Evolutionary conservation across 2,888 invertebrate genomes (phyloP).

Genomic region (Agapostemon virescens): DNA sequence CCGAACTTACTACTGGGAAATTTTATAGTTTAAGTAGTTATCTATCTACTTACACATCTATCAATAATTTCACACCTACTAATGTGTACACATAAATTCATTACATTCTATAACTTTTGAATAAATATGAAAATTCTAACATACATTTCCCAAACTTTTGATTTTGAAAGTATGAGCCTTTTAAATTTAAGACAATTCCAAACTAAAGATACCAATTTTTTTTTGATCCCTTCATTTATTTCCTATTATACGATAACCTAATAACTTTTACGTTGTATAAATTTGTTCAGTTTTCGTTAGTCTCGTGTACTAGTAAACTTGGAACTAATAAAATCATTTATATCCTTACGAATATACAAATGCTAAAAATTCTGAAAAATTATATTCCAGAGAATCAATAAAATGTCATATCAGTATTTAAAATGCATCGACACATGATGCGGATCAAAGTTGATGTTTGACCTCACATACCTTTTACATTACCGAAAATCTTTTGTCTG

Average conservation of each 20-base stretch:
- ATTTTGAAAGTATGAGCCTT: conserved; percentile 32
- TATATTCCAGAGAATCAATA: conserved; percentile 23
- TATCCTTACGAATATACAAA: conserved; percentile 19
- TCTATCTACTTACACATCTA: conserved; percentile 45
- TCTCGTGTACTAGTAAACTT: conserved; percentile 19
- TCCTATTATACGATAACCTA: conserved; percentile 2
- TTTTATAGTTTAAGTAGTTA: conserved; percentile 37
- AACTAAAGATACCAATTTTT: conserved; percentile 27
- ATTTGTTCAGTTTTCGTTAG: conserved; percentile 17
- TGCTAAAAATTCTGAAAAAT: conserved; percentile 27
- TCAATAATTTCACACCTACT: conserved; percentile 25
- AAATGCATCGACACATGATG: conserved; percentile 49
- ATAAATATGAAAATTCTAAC: conserved; percentile 40
- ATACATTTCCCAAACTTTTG: conserved; percentile 34
- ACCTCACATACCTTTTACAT: background rate
- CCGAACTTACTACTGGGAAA: conserved; percentile 41
- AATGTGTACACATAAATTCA: conserved; percentile 38
- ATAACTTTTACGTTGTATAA: conserved; percentile 6
- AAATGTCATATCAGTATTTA: conserved; percentile 31
- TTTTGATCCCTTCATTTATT: conserved; percentile 51
- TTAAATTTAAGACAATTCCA: conserved; percentile 3
- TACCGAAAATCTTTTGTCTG: conserved; percentile 31
- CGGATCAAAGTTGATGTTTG: conserved; percentile 15
- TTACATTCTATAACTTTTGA: conserved; percentile 41
- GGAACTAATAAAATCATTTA: conserved; percentile 21